Percentiles rank a stretch among this genome's conserved stretches.
These are phyloP conservation scores for Heliocidaris tuberculata DNA, from an alignment of 35 echinoderm and acorn worm genomes.

Conservation along the genomic window DNA sequence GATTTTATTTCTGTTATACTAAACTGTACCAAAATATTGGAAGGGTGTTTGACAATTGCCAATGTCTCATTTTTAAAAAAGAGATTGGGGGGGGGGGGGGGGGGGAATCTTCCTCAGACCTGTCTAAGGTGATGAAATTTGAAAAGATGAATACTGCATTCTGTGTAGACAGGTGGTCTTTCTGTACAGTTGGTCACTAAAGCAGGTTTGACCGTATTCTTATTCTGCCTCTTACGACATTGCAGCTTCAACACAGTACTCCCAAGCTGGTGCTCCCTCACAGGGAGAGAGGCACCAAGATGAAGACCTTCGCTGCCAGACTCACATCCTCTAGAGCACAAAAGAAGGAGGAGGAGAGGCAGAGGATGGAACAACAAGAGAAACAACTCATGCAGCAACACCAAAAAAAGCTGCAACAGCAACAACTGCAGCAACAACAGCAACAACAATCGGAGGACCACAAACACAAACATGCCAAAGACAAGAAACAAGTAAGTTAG, in stretches of 20 bases:
- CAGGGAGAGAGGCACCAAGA: conserved; percentile 90
- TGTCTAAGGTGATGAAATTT: no score
- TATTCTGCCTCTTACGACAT: not conserved
- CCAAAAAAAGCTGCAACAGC: conserved; percentile 38
- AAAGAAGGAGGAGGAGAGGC: conserved; percentile 59
- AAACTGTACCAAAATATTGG: no score
- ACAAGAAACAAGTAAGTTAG: conserved; percentile 19
- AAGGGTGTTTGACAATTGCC: no score
- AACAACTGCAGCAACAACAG: conserved; percentile 2
- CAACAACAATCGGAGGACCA: not conserved
- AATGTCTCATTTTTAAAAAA: no score
- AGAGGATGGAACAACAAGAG: conserved; percentile 32
- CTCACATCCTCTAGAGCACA: conserved; percentile 68
- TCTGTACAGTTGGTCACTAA: no score
- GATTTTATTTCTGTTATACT: no score
- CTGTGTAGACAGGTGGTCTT: no score
- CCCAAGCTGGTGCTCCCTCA: conserved; percentile 82
- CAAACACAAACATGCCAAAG: conserved; percentile 40
- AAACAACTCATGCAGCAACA: conserved; percentile 21
- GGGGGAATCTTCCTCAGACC: no score
- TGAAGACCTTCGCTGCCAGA: conserved; percentile 86
- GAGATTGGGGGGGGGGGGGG: no score
- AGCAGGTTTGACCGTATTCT: no score
- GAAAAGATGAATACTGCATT: no score
- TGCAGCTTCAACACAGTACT: conserved; percentile 59